A percentile compares a stretch with the other conserved stretches of the same genome.
Evolutionary conservation across 2,113 vertebrate species (phyloP).

Genomic region (Chrysemys picta): DNA sequence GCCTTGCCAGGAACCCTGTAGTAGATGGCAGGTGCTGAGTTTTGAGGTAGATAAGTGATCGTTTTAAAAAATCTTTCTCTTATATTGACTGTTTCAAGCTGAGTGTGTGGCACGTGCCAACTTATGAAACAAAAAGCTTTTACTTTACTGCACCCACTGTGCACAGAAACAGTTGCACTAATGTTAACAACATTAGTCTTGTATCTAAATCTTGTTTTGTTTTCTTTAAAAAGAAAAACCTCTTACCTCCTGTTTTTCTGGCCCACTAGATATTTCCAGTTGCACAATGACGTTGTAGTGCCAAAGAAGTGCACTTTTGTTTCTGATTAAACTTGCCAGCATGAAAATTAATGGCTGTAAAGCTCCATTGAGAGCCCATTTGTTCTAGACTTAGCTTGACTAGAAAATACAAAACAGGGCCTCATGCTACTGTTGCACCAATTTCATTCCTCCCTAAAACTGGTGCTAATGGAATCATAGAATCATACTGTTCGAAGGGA

Average conservation of each 20-base stretch:
- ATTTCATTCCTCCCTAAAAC: too few relatives aligned
- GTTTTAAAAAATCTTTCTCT: not conserved
- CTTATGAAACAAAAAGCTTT: not conserved
- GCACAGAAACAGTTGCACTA: not conserved
- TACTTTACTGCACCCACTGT: not conserved
- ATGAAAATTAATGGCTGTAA: not conserved
- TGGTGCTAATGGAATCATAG: not conserved
- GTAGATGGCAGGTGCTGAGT: not conserved
- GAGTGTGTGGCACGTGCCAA: not conserved
- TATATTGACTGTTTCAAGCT: not conserved
- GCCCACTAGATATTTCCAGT: not conserved
- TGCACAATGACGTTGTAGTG: not conserved
- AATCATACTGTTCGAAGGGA: not conserved
- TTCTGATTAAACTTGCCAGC: too few relatives aligned
- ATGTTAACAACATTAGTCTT: not conserved
- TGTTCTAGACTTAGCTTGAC: not conserved
- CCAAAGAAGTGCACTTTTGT: not conserved
- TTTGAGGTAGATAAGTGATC: not conserved
- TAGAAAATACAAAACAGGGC: not conserved
- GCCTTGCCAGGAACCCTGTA: not conserved
- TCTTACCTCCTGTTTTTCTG: not conserved
- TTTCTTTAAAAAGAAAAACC: not conserved
- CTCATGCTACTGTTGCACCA: not conserved
- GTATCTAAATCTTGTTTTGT: not conserved
- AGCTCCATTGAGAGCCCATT: not conserved